Base-by-base conservation (phyloP, 1,140 invertebrate species). In the Hycleus phaleratus region DNA sequence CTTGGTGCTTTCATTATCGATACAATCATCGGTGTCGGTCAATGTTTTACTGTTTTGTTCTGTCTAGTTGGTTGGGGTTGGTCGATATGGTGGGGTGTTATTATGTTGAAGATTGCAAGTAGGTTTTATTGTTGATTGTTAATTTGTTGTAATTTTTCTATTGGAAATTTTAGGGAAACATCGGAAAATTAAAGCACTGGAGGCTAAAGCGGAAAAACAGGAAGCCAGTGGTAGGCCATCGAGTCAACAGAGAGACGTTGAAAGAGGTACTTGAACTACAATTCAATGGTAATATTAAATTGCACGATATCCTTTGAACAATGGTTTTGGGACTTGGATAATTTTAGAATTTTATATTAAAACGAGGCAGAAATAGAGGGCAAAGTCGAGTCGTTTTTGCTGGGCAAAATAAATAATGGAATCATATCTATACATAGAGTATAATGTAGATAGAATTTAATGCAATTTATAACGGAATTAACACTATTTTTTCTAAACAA, bases 51-150 rank as follows among this genome's bases (percentile, higher is more conserved):
- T 3, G 88, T 96, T n/a, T 81, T 95, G 24, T 96, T 97, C 74
- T 88, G 93, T 59, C 81, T 96, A 5, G 93, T 97, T 26, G 94
- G 94, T 3, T 97, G 94, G 94, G 93, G 94, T 59, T 97, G 94
- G 94, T 94, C 92, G 32, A 87, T 97, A 50, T 94, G 91, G 82
- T 97, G 94, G 94, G 94, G 93, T 12, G 84, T 93, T 55, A 91
- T 92, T 62, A 90, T 96, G 82, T 73, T 92, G 9, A 85, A 80
- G 69, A 76, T 88, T 72, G 85, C 88, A 64, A 82, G 85, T 87
- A 71, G 82, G 83, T 78, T n/a, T 42, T n/a, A 42, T 42, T 42
- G 40, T 42, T 42, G 2, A 4, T 32, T 32, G 32, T 32, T 32
- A 7, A 7, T 32, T 32, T 32, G 7, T 5, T 32, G 18, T 18